Evolutionary conservation across 2,113 vertebrate species (phyloP).

Genomic region (Lepus americanus): DNA sequence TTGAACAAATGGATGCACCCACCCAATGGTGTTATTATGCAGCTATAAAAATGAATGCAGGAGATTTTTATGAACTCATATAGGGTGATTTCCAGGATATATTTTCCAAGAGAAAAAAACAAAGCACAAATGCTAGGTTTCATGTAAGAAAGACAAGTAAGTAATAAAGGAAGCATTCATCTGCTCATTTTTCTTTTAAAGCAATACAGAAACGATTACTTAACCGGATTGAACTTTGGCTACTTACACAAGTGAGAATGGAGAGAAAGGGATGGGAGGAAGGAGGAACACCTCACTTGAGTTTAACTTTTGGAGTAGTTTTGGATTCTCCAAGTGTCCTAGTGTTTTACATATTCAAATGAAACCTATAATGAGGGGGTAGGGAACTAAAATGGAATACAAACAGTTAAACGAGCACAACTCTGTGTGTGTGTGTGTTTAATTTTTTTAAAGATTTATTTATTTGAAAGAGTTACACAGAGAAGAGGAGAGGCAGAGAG

Average conservation of each 20-base stretch:
- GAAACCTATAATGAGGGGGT: not conserved
- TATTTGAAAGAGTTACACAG: too few relatives aligned
- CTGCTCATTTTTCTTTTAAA: not conserved
- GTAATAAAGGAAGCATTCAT: not conserved
- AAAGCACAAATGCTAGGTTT: not conserved
- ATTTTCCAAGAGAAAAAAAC: not conserved
- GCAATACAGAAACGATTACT: not conserved
- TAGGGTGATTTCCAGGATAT: not conserved
- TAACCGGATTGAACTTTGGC: not conserved
- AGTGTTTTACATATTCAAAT: not conserved
- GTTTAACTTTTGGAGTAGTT: not conserved
- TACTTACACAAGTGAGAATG: not conserved
- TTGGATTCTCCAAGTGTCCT: not conserved
- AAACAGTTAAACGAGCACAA: not conserved
- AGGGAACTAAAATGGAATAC: not conserved
- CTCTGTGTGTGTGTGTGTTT: too few relatives aligned
- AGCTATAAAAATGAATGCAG: not conserved
- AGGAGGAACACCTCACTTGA: not conserved
- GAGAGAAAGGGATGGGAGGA: not conserved
- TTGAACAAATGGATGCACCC: not conserved
- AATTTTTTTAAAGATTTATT: too few relatives aligned
- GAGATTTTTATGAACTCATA: not conserved
- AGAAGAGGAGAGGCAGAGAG: too few relatives aligned
- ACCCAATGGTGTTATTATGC: not conserved
- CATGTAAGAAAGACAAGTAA: not conserved